Evolutionary conservation across 2,888 invertebrate genomes (phyloP).

Genomic region (Andrena praecox): DNA sequence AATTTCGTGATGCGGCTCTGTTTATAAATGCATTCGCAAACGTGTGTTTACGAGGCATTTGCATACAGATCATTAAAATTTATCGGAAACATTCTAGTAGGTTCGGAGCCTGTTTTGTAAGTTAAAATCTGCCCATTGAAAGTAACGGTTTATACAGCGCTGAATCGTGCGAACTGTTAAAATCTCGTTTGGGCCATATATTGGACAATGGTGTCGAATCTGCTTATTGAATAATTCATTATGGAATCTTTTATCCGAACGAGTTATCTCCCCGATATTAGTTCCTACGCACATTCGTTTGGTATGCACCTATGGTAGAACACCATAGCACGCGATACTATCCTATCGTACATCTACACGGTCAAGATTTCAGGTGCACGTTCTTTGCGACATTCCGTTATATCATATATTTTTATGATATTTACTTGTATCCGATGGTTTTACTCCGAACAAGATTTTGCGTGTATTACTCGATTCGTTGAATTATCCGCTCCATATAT

Average conservation of each 20-base stretch:
- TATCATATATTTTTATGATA: neutral
- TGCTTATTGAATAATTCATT: slow-evolving; percentile 73
- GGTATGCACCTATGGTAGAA: slow-evolving; percentile 63
- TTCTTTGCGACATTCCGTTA: neutral
- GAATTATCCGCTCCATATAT: neutral
- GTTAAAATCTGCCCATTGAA: slow-evolving; percentile 2
- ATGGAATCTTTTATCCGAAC: slow-evolving; percentile 40
- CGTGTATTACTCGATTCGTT: neutral
- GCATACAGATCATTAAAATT: neutral
- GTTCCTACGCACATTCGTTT: slow-evolving; percentile 60
- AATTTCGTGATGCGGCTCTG: too few relatives aligned
- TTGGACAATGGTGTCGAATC: slow-evolving; percentile 64
- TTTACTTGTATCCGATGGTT: neutral
- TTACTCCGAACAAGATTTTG: neutral
- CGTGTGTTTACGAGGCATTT: neutral
- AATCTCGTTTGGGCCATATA: slow-evolving; percentile 50
- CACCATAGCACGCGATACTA: slow-evolving; percentile 32
- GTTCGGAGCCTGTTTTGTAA: neutral
- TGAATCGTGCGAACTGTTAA: slow-evolving; percentile 2
- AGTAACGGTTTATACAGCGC: slow-evolving; percentile 5
- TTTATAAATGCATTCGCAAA: neutral
- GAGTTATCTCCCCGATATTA: slow-evolving; percentile 66
- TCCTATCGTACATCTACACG: neutral
- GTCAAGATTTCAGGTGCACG: neutral
- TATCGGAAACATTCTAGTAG: neutral